Evolutionary conservation across 2,113 vertebrate species (phyloP), one percentile per base, ranked within the genome.

Genomic region (Poecile atricapillus): DNA sequence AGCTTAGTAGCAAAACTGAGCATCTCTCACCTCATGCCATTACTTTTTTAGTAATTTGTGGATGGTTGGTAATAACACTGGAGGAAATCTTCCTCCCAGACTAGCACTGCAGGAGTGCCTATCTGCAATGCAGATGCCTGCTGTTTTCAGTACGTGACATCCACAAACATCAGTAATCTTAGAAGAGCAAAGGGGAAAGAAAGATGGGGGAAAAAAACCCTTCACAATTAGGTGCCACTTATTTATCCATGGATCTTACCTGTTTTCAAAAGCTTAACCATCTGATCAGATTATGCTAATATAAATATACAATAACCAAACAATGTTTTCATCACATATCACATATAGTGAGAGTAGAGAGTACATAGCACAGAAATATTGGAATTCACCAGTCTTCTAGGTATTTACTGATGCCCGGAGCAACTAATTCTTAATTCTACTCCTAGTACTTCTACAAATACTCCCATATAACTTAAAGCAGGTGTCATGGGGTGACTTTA

Each of bases 91-190:
- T 94, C 59, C 69, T 96, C 79, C 87, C 74, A 89, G 93, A 94
- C 87, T 95, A 95, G 77, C 94, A 90, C 91, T 96, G 94, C 94
- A 91, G 92, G 86, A 94, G 62, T 39, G 75, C 88, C 83, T 96
- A 77, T 95, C 95, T 96, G 93, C 94, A 96, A 94, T 96, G 94
- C 94, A 95, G 93, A 93, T 95, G 79, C 91, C 95, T 92, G 80
- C 90, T 90, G 94, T 71, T 95, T 93, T 92, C 85, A 65, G 52
- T 53, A 65, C 9, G 23, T 92, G 77, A 80, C 75, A 79, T 80
- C 50, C 70, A 91, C 76, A 93, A 90, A 92, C 22, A 31, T 83
- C 96, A 95, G 88, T 87, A 85, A 83, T 93, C 75, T 86, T 50
- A 78, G 41, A 70, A 56, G 9, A 27, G 5, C 11, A 19, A 20